Evolutionary conservation across 1,140 invertebrate genomes (phyloP).

Genomic region (Brachionus koreanus): DNA sequence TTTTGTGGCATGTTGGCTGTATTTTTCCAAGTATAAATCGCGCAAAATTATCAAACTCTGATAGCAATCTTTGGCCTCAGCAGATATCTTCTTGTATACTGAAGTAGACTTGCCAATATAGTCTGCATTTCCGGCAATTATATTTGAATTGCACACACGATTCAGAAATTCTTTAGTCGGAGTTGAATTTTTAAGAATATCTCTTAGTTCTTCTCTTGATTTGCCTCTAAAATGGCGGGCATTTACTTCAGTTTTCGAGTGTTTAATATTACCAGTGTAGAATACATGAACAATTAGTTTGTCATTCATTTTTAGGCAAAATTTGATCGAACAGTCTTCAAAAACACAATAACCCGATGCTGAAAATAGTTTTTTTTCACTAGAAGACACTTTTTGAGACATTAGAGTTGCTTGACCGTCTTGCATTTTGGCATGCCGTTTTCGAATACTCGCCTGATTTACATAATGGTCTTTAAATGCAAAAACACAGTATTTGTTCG

Average conservation of each 20-base stretch:
- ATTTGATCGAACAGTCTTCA: slow-evolving; percentile 25
- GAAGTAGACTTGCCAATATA: slow-evolving; percentile 15
- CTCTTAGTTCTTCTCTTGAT: slow-evolving; percentile 32
- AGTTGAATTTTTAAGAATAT: slow-evolving; percentile 27
- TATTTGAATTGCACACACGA: not conserved
- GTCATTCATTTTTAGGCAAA: slow-evolving; percentile 42
- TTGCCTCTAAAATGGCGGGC: slow-evolving; percentile 14
- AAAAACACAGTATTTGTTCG: slow-evolving; percentile 43
- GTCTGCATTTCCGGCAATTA: slow-evolving; percentile 12
- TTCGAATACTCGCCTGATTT: not conserved
- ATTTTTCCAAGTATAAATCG: not conserved
- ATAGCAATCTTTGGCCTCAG: slow-evolving; percentile 43
- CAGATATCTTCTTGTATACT: slow-evolving; percentile 24
- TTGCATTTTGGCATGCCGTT: slow-evolving; percentile 6
- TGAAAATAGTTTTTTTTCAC: slow-evolving; percentile 32
- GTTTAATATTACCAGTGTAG: slow-evolving; percentile 17
- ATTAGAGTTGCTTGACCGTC: not conserved
- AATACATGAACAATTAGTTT: slow-evolving; percentile 15
- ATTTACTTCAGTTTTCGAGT: not conserved
- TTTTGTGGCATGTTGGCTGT: not conserved
- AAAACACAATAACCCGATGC: slow-evolving; percentile 39
- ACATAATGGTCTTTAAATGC: slow-evolving; percentile 41
- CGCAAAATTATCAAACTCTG: not conserved
- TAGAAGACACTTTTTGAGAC: not conserved
- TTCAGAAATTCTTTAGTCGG: slow-evolving; percentile 2